These are phyloP conservation scores for Cistogaster globosa DNA, from an alignment of 2,888 invertebrate genomes.

Conservation along the genomic window DNA sequence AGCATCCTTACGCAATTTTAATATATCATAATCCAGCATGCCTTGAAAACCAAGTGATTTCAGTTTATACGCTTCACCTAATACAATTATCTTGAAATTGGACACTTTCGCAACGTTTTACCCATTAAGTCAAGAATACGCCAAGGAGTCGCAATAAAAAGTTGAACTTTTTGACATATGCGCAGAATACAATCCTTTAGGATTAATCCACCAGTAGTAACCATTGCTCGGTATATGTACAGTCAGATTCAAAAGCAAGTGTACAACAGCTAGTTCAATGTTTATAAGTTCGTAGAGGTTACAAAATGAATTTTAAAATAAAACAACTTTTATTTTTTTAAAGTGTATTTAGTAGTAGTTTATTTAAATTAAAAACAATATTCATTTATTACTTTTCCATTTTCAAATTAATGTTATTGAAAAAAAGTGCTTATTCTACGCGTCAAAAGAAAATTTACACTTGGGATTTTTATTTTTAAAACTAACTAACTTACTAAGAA, in stretches of 20 bases:
- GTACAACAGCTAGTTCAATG: background rate
- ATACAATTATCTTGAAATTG: conserved; percentile 97
- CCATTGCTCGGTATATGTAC: no score
- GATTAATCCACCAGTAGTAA: no score
- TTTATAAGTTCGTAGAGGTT: conserved; percentile 2
- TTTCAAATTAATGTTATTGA: no score
- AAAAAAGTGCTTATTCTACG: no score
- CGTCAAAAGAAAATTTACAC: no score
- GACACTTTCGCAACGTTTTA: conserved; percentile 97
- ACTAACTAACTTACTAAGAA: background rate
- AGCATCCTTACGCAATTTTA: conserved; percentile 94
- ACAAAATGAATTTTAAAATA: background rate
- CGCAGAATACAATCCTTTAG: no score
- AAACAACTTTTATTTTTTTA: background rate
- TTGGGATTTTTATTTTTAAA: no score
- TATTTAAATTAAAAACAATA: no score
- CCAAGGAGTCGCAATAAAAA: conserved; percentile 99
- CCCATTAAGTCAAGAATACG: conserved; percentile 99
- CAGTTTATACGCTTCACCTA: conserved; percentile 99
- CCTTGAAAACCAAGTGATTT: conserved; percentile 99
- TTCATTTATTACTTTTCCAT: no score
- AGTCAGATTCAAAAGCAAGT: no score
- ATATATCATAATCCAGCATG: conserved; percentile 98
- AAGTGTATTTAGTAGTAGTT: no score
- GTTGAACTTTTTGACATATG: no score